These are phyloP conservation scores for Heteromormyrus szaboi DNA, from an alignment of 2,797 vertebrate species.

Conservation along the genomic window DNA sequence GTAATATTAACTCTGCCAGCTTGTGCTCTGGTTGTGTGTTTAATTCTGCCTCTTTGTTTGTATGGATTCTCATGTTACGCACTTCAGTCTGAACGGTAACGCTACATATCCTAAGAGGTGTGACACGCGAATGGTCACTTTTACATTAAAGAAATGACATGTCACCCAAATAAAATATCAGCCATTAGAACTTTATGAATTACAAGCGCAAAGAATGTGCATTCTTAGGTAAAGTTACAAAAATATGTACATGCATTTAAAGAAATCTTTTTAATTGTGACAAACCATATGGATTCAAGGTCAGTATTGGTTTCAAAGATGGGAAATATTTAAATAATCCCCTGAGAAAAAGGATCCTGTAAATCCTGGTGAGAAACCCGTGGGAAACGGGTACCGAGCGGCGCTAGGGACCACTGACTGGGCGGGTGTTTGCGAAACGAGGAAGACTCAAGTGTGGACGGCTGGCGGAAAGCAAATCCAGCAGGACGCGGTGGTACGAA, in stretches of 20 bases:
- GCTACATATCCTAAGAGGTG: not conserved
- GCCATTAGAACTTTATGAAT: constrained; percentile 23
- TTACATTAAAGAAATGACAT: not conserved
- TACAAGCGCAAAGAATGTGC: constrained; percentile 44
- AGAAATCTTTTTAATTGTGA: constrained; percentile 33
- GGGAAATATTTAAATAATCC: constrained; percentile 37
- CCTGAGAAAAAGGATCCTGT: constrained; percentile 27
- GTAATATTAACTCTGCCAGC: not conserved
- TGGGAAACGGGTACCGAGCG: not conserved
- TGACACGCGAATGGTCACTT: not conserved
- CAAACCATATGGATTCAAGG: constrained; percentile 29
- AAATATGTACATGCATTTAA: not conserved
- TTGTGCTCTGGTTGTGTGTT: not conserved
- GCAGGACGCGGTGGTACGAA: not conserved
- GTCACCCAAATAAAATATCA: not conserved
- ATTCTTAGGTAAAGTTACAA: constrained; percentile 6
- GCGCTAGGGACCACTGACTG: not conserved
- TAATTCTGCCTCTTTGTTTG: not conserved
- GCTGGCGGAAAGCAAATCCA: not conserved
- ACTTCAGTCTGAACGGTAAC: not conserved
- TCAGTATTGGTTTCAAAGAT: constrained; percentile 39
- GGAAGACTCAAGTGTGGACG: not conserved
- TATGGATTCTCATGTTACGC: not conserved
- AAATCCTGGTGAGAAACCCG: constrained; percentile 26
- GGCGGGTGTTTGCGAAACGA: not conserved